phyloP scores from a whole-genome alignment of 2,113 vertebrate species.

The Menura novaehollandiae region DNA sequence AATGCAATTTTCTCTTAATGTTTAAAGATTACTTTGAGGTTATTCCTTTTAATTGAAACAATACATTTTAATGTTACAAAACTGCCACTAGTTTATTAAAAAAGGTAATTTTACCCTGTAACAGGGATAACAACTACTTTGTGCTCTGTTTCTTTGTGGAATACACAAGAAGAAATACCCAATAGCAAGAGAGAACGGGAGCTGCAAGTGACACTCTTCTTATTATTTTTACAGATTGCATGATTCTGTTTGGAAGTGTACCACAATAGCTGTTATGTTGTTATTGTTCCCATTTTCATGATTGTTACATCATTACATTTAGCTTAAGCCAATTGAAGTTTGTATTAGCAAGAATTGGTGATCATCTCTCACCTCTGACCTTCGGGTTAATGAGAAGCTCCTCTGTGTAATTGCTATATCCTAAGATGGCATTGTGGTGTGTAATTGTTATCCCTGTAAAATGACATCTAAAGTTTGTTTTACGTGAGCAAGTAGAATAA shows the following conservation, averaged over 20 bases:
- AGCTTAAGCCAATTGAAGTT: constrained; percentile 54
- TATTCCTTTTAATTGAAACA: constrained; percentile 66
- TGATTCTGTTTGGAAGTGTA: constrained; percentile 10
- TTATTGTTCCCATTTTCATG: constrained; percentile 23
- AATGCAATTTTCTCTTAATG: constrained; percentile 49
- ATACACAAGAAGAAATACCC: background rate
- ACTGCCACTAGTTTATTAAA: constrained; percentile 40
- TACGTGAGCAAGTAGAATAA: constrained; percentile 70
- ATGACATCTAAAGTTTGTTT: constrained; percentile 76
- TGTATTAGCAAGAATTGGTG: constrained; percentile 40
- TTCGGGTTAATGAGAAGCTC: constrained; percentile 72
- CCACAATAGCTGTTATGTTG: constrained; percentile 13
- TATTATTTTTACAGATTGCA: background rate
- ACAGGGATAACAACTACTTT: background rate
- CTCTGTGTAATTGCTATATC: constrained; percentile 59
- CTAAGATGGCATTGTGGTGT: constrained; percentile 45
- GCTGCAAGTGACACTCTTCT: background rate
- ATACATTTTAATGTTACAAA: constrained; percentile 58
- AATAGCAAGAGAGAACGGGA: background rate
- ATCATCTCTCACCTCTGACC: constrained; percentile 65
- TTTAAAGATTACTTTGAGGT: constrained; percentile 42
- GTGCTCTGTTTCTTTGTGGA: background rate
- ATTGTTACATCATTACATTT: constrained; percentile 59
- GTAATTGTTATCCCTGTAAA: constrained; percentile 68
- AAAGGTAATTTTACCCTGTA: background rate